phyloP scores from a whole-genome alignment of 2,113 vertebrate genomes.

The Hydropotes inermis region DNA sequence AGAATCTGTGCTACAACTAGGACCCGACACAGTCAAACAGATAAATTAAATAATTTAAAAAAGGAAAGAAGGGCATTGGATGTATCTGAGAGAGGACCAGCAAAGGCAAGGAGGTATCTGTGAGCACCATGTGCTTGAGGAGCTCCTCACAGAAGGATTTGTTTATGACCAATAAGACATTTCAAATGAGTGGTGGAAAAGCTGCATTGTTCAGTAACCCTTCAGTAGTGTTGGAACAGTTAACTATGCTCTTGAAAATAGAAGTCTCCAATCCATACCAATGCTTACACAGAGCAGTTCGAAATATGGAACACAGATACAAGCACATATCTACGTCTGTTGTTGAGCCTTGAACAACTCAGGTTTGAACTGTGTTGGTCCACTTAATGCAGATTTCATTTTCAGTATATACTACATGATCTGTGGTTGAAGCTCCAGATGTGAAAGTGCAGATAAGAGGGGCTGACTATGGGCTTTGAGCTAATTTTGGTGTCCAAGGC shows the following conservation, averaged over 20 bases:
- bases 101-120: background rate
- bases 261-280: background rate
- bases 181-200: background rate
- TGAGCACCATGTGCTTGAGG: background rate
- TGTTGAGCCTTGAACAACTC: background rate
- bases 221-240: background rate
- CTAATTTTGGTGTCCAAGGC: background rate
- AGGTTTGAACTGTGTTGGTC: background rate
- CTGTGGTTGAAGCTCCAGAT: background rate
- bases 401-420: no score
- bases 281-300: background rate
- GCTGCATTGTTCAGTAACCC: background rate
- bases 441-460: background rate
- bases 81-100: background rate
- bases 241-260: background rate
- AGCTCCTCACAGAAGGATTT: background rate
- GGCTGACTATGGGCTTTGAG: background rate
- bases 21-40: background rate
- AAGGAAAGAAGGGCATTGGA: background rate
- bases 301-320: background rate
- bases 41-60: background rate
- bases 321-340: background rate
- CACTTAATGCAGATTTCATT: background rate
- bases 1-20: background rate
- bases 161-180: background rate